These are phyloP conservation scores for Papilio elwesi DNA, from an alignment of 2,888 invertebrate species.

Conservation along the genomic window DNA sequence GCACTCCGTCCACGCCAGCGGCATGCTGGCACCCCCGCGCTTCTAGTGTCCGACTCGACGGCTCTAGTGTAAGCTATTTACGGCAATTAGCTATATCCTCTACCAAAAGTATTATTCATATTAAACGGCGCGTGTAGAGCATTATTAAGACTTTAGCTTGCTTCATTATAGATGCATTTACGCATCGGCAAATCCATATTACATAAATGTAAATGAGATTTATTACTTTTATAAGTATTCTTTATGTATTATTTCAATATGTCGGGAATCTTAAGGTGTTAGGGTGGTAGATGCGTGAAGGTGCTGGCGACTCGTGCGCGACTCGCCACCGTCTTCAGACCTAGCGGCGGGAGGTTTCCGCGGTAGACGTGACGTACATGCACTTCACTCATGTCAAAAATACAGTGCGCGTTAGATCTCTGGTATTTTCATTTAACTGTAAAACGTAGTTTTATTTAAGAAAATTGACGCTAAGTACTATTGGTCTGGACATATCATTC, in stretches of 20 bases:
- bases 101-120: conserved; percentile 81
- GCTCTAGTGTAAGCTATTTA: conserved; percentile 51
- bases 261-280: conserved; percentile 69
- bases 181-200: conserved; percentile 57
- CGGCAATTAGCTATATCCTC: conserved; percentile 68
- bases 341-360: conserved; percentile 72
- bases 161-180: conserved; percentile 62
- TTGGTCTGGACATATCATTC: conserved; percentile 76
- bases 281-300: conserved; percentile 71
- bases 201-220: conserved; percentile 66
- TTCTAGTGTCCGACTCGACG: conserved; percentile 72
- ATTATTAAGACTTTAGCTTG: conserved; percentile 60
- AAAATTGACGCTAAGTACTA: conserved; percentile 67
- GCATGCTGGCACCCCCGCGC: conserved; percentile 82
- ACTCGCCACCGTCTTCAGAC: conserved; percentile 82
- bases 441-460: conserved; percentile 75
- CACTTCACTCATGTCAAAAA: conserved; percentile 65
- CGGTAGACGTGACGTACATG: conserved; percentile 52
- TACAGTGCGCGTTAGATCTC: conserved; percentile 76
- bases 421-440: conserved; percentile 73
- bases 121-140: conserved; percentile 62
- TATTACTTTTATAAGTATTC: conserved; percentile 55
- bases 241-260: conserved; percentile 58
- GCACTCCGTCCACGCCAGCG: conserved; percentile 79
- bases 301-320: conserved; percentile 80